These are phyloP conservation scores for Halichoeres trimaculatus DNA, from an alignment of 2,113 vertebrate species.

Conservation along the genomic window DNA sequence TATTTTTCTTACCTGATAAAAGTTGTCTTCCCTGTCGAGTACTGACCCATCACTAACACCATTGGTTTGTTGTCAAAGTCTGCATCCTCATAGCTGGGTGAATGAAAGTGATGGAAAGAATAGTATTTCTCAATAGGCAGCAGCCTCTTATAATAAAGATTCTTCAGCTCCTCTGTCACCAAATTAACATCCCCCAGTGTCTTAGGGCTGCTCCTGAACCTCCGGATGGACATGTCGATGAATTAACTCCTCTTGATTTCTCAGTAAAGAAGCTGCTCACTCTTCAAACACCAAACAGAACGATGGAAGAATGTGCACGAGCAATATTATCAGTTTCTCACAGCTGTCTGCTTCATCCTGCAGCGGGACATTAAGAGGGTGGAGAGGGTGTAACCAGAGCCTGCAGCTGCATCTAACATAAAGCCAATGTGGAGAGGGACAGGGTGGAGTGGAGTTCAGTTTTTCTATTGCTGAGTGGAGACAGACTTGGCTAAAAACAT, in stretches of 20 bases:
- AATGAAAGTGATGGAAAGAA: conserved; percentile 89
- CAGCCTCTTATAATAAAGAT: conserved; percentile 87
- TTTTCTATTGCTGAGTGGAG: conserved; percentile 52
- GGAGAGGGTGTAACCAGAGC: conserved; percentile 81
- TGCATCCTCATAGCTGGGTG: conserved; percentile 87
- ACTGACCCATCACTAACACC: conserved; percentile 92
- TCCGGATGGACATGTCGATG: conserved; percentile 65
- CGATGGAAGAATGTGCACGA: conserved; percentile 56
- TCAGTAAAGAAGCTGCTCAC: conserved; percentile 28
- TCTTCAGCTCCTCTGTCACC: conserved; percentile 88
- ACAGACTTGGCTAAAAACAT: conserved; percentile 56
- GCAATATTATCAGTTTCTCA: conserved; percentile 65
- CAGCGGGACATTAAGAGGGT: conserved; percentile 72
- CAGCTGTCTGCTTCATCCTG: conserved; percentile 75
- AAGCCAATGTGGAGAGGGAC: conserved; percentile 67
- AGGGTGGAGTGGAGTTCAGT: conserved; percentile 72
- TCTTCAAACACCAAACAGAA: conserved; percentile 45
- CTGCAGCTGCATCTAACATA: conserved; percentile 77
- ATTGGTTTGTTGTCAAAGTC: conserved; percentile 94
- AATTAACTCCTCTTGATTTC: neutral
- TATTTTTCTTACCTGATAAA: conserved; percentile 83
- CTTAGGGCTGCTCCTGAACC: conserved; percentile 73
- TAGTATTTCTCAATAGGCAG: conserved; percentile 89
- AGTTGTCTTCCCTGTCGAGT: conserved; percentile 93
- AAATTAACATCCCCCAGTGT: conserved; percentile 83